Base-by-base conservation (phyloP, 1,140 invertebrate species). In the Uloborus diversus region DNA sequence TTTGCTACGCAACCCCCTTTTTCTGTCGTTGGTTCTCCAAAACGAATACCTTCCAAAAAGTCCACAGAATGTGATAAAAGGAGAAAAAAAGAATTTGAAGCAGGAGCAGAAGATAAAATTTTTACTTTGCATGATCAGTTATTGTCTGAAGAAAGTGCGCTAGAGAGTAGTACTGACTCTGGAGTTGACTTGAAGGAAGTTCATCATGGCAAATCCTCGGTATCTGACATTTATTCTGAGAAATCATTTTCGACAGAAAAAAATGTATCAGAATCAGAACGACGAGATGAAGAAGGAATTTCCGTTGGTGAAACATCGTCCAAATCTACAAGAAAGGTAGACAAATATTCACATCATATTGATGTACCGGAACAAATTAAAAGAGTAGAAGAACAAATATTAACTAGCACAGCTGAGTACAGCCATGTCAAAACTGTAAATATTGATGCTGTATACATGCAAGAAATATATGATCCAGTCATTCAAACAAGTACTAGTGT, bases 61-160 rank as follows among this genome's bases (percentile, higher is more conserved):
- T 59, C 51, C 3, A 32, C 20, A 23, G 71, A 56, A 33, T 30
- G 23, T 3, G 61, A 28, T 17, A 76, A 65, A 14, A 76, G 33
- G 23, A 51, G 61, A 13, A 62, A 62, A n/a, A 1, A 27, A 20
- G 32, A 9, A 27, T 3, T 68, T 27, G 69, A 71, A 28, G 14
- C n/a, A 14, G 13, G n/a, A 20, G 7, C 9, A 32, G 68, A 71
- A 25, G 68, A 71, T 23, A 71, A 28, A 20, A 28, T 76, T 9
- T 37, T 65, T 9, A 28, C 59, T 11, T 37, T 76, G 23, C 71
- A 76, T 56, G 71, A 76, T 17, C 71, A 76, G 28, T 14, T 76
- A 9, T 28, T 76, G 17, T 76, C 71, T n/a, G 71, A 76, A 65
- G 71, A 76, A 65, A 76, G 71, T 76, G 71, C 71, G 13, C 65